These are phyloP conservation scores for Anabas testudineus DNA, from an alignment of 2,797 vertebrate genomes.

Conservation along the genomic window DNA sequence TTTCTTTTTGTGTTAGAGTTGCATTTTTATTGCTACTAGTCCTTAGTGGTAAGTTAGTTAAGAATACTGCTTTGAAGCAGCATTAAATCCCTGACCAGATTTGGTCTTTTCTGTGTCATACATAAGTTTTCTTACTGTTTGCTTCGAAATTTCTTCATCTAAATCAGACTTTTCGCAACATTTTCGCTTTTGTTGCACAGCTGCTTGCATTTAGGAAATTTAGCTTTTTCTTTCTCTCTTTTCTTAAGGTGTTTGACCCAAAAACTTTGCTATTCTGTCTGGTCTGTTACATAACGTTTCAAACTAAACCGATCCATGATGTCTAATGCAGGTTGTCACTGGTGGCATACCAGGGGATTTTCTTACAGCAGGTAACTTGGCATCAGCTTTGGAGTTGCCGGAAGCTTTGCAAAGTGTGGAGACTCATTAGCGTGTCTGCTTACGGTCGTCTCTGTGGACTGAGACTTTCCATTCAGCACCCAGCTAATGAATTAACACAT, in stretches of 20 bases:
- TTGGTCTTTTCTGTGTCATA: not conserved
- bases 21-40: not conserved
- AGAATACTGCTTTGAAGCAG: not conserved
- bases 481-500: slow-evolving; percentile 84
- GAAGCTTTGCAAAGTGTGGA: slow-evolving; percentile 42
- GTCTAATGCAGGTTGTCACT: not conserved
- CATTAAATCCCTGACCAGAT: not conserved
- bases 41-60: not conserved
- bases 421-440: slow-evolving; percentile 80
- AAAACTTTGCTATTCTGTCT: not conserved
- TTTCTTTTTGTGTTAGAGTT: not conserved
- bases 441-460: slow-evolving; percentile 65
- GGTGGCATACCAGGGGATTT: slow-evolving; percentile 24
- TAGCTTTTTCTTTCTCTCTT: not conserved
- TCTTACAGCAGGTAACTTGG: slow-evolving; percentile 57
- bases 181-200: not conserved
- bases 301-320: not conserved
- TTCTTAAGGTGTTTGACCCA: too few relatives aligned
- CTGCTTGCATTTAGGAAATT: not conserved
- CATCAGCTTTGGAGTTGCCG: slow-evolving; percentile 31
- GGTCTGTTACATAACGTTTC: not conserved
- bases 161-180: not conserved
- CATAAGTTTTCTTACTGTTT: not conserved
- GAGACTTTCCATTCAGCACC: slow-evolving; percentile 73
- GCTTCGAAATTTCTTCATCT: not conserved